phyloP scores from a whole-genome alignment of 2,797 vertebrate genomes.

The Heteromormyrus szaboi region DNA sequence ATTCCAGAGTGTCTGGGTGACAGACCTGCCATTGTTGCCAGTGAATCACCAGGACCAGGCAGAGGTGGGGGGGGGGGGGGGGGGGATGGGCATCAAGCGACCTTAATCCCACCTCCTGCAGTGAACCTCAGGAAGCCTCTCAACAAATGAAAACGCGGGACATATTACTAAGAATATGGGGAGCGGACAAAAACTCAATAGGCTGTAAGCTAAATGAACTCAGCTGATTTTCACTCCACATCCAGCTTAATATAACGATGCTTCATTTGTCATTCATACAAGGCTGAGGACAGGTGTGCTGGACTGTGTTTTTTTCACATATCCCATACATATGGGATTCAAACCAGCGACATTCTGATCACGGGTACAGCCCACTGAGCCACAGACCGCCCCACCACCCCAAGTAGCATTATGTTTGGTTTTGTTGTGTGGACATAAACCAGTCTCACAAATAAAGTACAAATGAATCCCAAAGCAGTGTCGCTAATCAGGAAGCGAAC shows the following conservation, averaged over 20 bases:
- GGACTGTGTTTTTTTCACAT: neutral
- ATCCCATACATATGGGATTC: neutral
- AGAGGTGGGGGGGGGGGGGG: neutral
- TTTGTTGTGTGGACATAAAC: neutral
- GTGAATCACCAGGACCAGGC: neutral
- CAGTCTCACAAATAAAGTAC: conserved; percentile 24
- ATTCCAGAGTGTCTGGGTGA: neutral
- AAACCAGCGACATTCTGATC: neutral
- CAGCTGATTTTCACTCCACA: neutral
- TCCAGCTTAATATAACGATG: neutral
- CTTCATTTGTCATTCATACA: neutral
- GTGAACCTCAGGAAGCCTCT: neutral
- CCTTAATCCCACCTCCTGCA: neutral
- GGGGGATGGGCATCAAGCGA: neutral
- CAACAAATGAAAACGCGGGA: neutral
- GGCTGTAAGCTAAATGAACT: neutral
- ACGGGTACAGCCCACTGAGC: neutral
- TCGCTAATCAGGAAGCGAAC: conserved; percentile 49
- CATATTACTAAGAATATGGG: neutral
- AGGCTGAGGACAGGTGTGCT: neutral
- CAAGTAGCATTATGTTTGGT: neutral
- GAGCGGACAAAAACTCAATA: neutral
- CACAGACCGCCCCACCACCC: neutral
- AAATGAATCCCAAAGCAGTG: neutral
- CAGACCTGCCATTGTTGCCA: neutral